Evolutionary conservation across 1,140 invertebrate species (phyloP).

Genomic region (Rhizoglyphus robini): DNA sequence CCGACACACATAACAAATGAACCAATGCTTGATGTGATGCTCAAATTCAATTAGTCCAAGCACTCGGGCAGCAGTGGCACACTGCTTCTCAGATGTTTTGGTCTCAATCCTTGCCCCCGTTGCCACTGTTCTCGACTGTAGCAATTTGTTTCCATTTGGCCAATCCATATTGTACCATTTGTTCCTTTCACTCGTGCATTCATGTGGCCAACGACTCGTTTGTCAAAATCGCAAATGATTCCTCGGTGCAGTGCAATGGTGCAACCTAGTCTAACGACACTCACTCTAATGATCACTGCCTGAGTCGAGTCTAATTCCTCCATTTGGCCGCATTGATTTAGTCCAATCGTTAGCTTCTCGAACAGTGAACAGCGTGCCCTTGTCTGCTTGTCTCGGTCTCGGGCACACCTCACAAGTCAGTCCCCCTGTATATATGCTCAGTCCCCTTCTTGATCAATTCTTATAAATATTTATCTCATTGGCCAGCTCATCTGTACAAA

Average conservation of each 20-base stretch:
- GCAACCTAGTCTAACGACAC: no score
- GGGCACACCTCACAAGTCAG: no score
- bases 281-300: no score
- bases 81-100: background rate
- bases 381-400: no score
- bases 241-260: no score
- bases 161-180: background rate
- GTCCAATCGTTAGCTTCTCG: no score
- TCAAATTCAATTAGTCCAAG: slow-evolving; percentile 7
- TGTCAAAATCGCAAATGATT: no score
- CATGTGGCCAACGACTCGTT: background rate
- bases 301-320: background rate
- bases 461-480: no score
- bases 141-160: slow-evolving; percentile 6
- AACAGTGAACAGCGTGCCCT: no score
- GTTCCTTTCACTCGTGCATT: background rate
- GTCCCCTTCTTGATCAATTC: no score
- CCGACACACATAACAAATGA: background rate
- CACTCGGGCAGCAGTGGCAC: background rate
- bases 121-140: background rate
- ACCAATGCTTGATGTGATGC: slow-evolving; percentile 9
- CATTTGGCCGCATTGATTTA: background rate
- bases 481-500: no score
- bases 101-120: background rate
- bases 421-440: no score